phyloP scores from a whole-genome alignment of 1,140 invertebrate species.

The Wiebesia pumilae region DNA sequence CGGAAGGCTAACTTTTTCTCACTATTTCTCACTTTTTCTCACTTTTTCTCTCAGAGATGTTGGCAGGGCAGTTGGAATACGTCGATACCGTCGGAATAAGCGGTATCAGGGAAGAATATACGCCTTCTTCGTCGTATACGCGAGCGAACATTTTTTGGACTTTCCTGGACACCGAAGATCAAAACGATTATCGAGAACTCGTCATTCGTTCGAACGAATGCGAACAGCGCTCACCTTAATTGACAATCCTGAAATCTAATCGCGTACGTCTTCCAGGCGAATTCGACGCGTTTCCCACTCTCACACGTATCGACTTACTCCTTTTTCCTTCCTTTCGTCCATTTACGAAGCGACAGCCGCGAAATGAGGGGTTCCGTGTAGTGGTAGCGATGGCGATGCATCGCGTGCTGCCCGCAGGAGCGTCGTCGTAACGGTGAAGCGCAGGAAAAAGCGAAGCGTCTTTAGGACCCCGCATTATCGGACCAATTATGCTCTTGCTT shows the following conservation, averaged over 20 bases:
- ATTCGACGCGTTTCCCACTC: constrained; percentile 11
- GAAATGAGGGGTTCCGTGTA: background rate
- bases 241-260: constrained; percentile 13
- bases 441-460: background rate
- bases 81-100: no score
- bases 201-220: background rate
- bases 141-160: no score
- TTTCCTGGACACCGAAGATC: no score
- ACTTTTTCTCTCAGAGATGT: no score
- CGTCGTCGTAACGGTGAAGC: constrained; percentile 4
- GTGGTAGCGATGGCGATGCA: background rate
- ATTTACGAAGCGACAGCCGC: background rate
- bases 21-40: no score
- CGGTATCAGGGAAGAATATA: no score
- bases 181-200: background rate
- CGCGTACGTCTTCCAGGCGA: background rate
- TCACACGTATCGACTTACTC: background rate
- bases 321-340: constrained; percentile 1
- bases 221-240: background rate
- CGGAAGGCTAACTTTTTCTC: no score
- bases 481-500: constrained; percentile 32
- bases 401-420: constrained; percentile 11
- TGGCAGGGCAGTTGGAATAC: no score
- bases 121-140: no score
- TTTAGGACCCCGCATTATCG: constrained; percentile 1